Percentiles rank a stretch among this genome's conserved stretches.
Conservation (phyloP, 2,113 vertebrate species). For the Peromyscus polionotus region DNA sequence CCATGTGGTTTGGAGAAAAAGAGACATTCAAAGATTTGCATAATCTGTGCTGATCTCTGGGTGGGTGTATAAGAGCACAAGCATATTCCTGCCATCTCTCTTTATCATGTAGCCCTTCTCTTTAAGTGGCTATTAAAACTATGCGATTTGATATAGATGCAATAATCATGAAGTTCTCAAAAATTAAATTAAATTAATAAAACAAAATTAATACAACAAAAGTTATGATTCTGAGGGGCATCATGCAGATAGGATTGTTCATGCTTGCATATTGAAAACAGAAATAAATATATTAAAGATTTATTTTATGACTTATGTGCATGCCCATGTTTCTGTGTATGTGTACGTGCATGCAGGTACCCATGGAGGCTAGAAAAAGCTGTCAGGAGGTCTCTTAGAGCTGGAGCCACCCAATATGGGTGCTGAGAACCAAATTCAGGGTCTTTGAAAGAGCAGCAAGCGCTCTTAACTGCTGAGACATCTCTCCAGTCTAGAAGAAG, state of each 20-base stretch:
- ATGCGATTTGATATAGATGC: neutral
- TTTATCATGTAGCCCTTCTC: slow-evolving; percentile 5
- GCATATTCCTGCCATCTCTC: neutral
- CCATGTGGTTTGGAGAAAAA: neutral
- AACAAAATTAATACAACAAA: neutral
- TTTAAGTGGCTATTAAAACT: neutral
- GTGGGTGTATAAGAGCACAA: neutral
- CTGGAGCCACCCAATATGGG: neutral
- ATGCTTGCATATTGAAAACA: neutral
- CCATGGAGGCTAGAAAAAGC: neutral
- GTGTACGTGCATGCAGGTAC: too few species aligned
- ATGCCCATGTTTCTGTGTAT: neutral
- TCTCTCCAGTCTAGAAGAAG: neutral
- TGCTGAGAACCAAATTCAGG: neutral
- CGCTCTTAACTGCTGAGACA: neutral
- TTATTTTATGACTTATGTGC: neutral
- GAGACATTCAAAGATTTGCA: slow-evolving; percentile 19
- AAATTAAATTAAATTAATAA: neutral
- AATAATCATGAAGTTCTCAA: neutral
- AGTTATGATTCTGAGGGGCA: neutral
- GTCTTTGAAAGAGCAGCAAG: neutral
- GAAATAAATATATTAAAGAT: neutral
- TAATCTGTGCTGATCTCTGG: neutral
- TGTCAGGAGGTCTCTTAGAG: neutral
- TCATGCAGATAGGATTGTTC: neutral